These are phyloP conservation scores for Mesoclemmys tuberculata DNA, from an alignment of 2,113 vertebrate species.

Conservation along the genomic window DNA sequence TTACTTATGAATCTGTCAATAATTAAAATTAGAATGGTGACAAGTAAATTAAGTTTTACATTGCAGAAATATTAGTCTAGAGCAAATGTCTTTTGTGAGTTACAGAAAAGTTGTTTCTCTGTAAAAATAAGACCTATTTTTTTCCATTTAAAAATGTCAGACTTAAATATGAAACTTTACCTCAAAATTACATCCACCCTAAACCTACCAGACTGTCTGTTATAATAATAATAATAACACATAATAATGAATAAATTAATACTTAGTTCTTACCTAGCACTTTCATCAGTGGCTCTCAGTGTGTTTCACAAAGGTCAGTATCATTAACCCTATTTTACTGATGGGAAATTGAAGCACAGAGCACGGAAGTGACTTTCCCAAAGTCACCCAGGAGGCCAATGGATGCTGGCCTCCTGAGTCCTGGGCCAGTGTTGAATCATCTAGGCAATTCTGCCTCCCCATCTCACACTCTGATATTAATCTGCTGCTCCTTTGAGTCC, in stretches of 20 bases:
- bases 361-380: neutral
- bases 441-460: neutral
- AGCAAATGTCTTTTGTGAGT: conserved; percentile 34
- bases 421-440: neutral
- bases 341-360: neutral
- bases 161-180: conserved; percentile 5
- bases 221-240: neutral
- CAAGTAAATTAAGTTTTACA: conserved; percentile 65
- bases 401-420: neutral
- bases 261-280: neutral
- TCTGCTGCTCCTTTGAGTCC: neutral
- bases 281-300: neutral
- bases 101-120: conserved; percentile 50
- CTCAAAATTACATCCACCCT: neutral
- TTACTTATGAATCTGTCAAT: conserved; percentile 54
- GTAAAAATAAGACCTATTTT: conserved; percentile 37
- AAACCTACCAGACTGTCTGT: neutral
- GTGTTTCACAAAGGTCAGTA: neutral
- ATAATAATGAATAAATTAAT: neutral
- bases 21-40: conserved; percentile 61
- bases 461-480: neutral
- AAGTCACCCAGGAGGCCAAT: neutral
- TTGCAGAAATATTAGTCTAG: conserved; percentile 38
- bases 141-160: conserved; percentile 29
- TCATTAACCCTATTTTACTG: neutral